Percentiles rank a stretch among this genome's conserved stretches.
phyloP scores from a whole-genome alignment of 2,888 invertebrate species.

The Platycnemis pennipes region DNA sequence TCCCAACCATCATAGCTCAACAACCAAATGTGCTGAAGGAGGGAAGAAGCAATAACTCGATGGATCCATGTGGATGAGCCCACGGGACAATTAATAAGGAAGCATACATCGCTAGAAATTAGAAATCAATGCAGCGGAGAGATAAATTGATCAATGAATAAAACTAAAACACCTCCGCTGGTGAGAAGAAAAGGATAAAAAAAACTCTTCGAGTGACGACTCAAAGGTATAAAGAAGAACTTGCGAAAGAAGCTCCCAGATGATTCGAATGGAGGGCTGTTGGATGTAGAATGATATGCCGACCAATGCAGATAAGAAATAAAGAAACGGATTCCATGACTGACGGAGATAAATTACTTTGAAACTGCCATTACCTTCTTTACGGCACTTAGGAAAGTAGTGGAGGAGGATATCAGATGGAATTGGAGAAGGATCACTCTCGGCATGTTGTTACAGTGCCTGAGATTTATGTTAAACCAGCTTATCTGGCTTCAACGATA shows the following conservation, averaged over 20 bases:
- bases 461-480: not conserved
- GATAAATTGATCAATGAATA: not conserved
- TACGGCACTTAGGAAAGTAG: not conserved
- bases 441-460: not conserved
- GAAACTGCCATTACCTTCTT: not conserved
- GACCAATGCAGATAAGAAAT: not conserved
- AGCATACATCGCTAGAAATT: no score
- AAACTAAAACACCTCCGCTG: not conserved
- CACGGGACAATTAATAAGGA: no score
- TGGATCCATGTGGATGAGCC: no score
- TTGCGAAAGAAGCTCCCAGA: not conserved
- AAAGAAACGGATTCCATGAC: not conserved
- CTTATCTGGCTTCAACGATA: not conserved
- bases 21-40: no score
- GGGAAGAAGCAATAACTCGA: no score
- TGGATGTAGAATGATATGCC: not conserved
- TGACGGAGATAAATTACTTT: not conserved
- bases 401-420: not conserved
- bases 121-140: no score
- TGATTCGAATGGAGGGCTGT: not conserved
- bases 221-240: not conserved
- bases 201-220: no score
- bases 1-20: no score
- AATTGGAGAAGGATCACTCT: not conserved
- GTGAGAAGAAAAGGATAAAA: not conserved